These are phyloP conservation scores for Drosophila biarmipes DNA, from an alignment of 1,140 invertebrate genomes.

Conservation along the genomic window DNA sequence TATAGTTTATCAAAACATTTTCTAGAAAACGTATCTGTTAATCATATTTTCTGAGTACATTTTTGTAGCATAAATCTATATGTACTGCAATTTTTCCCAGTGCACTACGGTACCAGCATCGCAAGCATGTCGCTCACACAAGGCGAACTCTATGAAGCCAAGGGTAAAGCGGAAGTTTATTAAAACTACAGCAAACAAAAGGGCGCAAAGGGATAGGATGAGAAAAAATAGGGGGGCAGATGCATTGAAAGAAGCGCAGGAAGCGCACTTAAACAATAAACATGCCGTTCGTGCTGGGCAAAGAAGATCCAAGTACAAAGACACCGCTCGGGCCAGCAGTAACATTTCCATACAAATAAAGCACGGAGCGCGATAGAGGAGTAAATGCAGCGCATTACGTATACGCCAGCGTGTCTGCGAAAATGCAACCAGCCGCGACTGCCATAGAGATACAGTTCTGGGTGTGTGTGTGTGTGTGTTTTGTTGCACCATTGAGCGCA, in stretches of 20 bases:
- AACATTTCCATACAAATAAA: slow-evolving; percentile 52
- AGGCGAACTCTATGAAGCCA: slow-evolving; percentile 64
- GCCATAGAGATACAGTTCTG: slow-evolving; percentile 59
- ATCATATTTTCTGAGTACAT: too few relatives aligned
- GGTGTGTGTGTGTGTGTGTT: slow-evolving; percentile 73
- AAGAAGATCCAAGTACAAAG: slow-evolving; percentile 40
- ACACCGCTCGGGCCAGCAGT: slow-evolving; percentile 25
- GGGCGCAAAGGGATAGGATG: slow-evolving; percentile 25
- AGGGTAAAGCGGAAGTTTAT: slow-evolving; percentile 76
- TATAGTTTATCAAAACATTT: too few relatives aligned
- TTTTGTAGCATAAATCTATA: not conserved
- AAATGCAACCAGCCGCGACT: slow-evolving; percentile 53
- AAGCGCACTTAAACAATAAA: slow-evolving; percentile 57
- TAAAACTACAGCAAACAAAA: slow-evolving; percentile 70
- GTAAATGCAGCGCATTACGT: slow-evolving; percentile 61
- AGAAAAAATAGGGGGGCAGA: slow-evolving; percentile 21
- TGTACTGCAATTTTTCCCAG: not conserved
- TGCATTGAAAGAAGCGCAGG: slow-evolving; percentile 52
- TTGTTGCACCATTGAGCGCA: slow-evolving; percentile 79
- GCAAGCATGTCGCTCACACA: slow-evolving; percentile 52
- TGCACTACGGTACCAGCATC: slow-evolving; percentile 26
- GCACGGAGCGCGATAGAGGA: slow-evolving; percentile 15
- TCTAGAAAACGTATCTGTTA: too few relatives aligned
- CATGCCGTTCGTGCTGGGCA: slow-evolving; percentile 40
- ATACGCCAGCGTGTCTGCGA: slow-evolving; percentile 46